phyloP scores from a whole-genome alignment of 2,113 vertebrate species.

The Euleptes europaea region DNA sequence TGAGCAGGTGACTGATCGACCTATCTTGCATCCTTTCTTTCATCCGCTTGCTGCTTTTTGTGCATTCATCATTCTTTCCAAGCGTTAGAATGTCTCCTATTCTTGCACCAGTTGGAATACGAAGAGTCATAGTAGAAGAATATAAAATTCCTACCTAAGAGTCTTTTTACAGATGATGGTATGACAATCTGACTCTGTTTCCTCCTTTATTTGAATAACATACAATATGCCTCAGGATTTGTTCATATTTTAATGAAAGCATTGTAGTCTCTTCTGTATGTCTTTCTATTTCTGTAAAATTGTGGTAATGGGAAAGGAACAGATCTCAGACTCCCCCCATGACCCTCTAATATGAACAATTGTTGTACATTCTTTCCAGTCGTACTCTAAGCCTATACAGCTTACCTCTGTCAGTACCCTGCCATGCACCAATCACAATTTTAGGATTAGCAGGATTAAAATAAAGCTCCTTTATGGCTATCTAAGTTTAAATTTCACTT shows the following conservation, averaged over 20 bases:
- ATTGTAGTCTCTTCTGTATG: slow-evolving; percentile 9
- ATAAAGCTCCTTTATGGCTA: slow-evolving; percentile 64
- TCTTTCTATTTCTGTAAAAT: slow-evolving; percentile 5
- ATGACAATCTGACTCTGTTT: neutral
- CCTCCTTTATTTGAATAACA: neutral
- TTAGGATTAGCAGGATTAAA: slow-evolving; percentile 68
- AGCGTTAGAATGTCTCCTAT: too few species aligned
- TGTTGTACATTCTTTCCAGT: neutral
- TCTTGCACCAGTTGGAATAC: too few species aligned
- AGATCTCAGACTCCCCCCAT: slow-evolving; percentile 45
- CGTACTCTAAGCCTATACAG: slow-evolving; percentile 51
- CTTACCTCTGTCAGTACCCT: slow-evolving; percentile 35
- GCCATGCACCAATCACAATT: slow-evolving; percentile 63
- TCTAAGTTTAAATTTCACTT: slow-evolving; percentile 62
- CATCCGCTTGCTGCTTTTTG: too few species aligned
- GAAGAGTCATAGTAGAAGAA: neutral
- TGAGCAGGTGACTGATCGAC: too few species aligned
- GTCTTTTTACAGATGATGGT: neutral
- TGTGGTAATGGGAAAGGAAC: slow-evolving; percentile 4
- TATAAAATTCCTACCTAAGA: neutral
- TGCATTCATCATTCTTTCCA: too few species aligned
- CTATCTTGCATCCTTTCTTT: too few species aligned
- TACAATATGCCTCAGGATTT: slow-evolving; percentile 1
- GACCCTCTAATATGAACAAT: slow-evolving; percentile 48
- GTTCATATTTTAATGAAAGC: slow-evolving; percentile 15